Evolutionary conservation across 2,797 vertebrate genomes (phyloP).

Genomic region (Mormyrus proboscirostris): DNA sequence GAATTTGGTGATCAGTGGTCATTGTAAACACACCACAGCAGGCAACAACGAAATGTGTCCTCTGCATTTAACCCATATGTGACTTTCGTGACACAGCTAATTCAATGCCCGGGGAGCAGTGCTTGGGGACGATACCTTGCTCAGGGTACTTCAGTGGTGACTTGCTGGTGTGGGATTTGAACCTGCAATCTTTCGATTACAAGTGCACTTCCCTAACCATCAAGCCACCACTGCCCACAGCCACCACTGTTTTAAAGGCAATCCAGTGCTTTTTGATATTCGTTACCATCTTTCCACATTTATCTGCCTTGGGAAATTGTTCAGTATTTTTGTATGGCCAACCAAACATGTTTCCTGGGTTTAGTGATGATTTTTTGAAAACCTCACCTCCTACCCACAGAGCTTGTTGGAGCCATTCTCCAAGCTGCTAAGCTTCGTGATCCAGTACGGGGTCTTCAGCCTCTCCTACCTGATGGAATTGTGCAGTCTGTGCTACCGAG

Average conservation of each 20-base stretch:
- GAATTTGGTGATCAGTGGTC: no score
- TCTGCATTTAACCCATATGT: no score
- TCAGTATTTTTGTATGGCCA: background rate
- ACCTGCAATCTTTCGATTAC: no score
- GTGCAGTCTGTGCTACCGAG: conserved; percentile 91
- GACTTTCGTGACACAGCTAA: no score
- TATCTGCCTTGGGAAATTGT: background rate
- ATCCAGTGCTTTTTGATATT: background rate
- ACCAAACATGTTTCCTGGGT: background rate
- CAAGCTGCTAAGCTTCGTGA: conserved; percentile 92
- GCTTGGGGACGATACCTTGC: no score
- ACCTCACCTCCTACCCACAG: conserved; percentile 50
- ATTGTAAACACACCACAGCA: no score
- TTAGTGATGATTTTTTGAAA: background rate
- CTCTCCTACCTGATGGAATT: conserved; percentile 91
- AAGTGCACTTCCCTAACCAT: no score
- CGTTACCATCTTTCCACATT: background rate
- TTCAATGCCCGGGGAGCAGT: no score
- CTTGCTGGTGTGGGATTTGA: no score
- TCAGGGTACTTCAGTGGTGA: no score
- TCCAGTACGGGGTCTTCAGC: conserved; percentile 92
- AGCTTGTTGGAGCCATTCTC: conserved; percentile 96
- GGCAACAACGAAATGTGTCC: no score
- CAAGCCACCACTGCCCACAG: no score
- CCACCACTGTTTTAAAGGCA: background rate